phyloP scores from a whole-genome alignment of 2,797 vertebrate species.

The Avahi laniger region DNA sequence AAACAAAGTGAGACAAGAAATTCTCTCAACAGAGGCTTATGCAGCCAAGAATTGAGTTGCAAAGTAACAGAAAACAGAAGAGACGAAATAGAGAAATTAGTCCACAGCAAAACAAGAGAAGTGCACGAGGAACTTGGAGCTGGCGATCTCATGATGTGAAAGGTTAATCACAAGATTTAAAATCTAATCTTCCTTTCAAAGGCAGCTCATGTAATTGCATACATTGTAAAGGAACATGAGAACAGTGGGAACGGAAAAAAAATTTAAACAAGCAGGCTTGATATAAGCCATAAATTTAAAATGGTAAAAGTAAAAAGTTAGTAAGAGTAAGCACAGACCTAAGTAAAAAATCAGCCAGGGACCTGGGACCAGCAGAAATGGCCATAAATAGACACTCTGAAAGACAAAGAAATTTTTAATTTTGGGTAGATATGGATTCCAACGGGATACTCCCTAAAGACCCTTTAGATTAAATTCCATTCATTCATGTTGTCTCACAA shows the following conservation, averaged over 20 bases:
- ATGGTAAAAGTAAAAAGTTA: slow-evolving; percentile 36
- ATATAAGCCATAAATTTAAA: slow-evolving; percentile 54
- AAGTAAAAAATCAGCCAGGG: neutral
- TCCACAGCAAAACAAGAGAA: slow-evolving; percentile 33
- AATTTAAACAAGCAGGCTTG: slow-evolving; percentile 28
- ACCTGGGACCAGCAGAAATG: neutral
- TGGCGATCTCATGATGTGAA: slow-evolving; percentile 51
- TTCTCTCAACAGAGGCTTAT: neutral
- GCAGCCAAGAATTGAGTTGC: neutral
- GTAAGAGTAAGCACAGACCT: neutral
- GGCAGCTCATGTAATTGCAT: slow-evolving; percentile 70
- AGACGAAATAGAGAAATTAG: slow-evolving; percentile 61
- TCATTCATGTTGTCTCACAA: neutral
- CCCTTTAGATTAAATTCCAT: slow-evolving; percentile 4
- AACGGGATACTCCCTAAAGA: neutral
- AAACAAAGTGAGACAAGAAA: slow-evolving; percentile 22
- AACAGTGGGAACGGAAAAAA: slow-evolving; percentile 69
- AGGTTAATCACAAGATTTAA: slow-evolving; percentile 81
- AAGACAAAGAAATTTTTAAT: neutral
- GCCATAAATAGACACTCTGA: neutral
- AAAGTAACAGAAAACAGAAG: slow-evolving; percentile 53
- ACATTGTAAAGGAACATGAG: slow-evolving; percentile 70
- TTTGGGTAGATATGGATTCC: neutral
- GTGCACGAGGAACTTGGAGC: slow-evolving; percentile 35
- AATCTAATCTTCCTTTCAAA: slow-evolving; percentile 76